Conservation (phyloP, 2,888 invertebrate species). For the Pyrocoelia pectoralis region DNA sequence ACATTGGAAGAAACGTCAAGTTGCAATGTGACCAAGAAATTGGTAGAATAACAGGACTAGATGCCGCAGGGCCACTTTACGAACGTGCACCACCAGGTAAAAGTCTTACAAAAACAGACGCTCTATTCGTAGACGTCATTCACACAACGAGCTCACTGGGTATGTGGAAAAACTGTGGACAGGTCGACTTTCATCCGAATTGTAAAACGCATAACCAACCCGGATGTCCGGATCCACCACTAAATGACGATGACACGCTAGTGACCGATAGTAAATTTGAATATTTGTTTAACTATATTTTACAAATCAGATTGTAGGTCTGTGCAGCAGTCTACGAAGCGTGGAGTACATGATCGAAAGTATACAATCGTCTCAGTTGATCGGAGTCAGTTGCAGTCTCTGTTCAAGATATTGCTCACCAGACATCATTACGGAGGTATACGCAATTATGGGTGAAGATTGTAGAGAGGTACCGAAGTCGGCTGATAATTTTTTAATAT, state of each 20-base stretch:
- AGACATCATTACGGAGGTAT: conserved; percentile 18
- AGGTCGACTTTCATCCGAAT: conserved; percentile 66
- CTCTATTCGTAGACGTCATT: conserved; percentile 25
- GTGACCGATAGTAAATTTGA: conserved; percentile 8
- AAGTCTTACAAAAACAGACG: conserved; percentile 18
- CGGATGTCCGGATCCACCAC: conserved; percentile 52
- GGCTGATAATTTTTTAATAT: conserved; percentile 18
- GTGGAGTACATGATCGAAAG: conserved; percentile 18
- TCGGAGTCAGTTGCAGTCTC: conserved; percentile 17
- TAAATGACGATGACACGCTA: not conserved
- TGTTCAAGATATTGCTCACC: conserved; percentile 14
- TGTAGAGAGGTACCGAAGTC: conserved; percentile 12
- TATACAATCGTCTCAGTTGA: conserved; percentile 9
- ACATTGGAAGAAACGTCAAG: conserved; percentile 12
- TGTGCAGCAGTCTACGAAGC: conserved; percentile 12
- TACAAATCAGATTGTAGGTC: conserved; percentile 13
- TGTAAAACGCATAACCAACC: conserved; percentile 64
- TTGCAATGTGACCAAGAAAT: conserved; percentile 1
- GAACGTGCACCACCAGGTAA: not conserved
- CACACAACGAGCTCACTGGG: conserved; percentile 48
- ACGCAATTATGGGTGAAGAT: conserved; percentile 21
- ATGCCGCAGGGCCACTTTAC: conserved; percentile 29
- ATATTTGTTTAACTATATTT: not conserved
- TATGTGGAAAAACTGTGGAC: conserved; percentile 58
- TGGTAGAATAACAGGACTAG: conserved; percentile 29